A percentile compares a stretch with the other conserved stretches of the same genome.
These are phyloP conservation scores for Equus quagga DNA, from an alignment of 2,113 vertebrate genomes.

Conservation along the genomic window DNA sequence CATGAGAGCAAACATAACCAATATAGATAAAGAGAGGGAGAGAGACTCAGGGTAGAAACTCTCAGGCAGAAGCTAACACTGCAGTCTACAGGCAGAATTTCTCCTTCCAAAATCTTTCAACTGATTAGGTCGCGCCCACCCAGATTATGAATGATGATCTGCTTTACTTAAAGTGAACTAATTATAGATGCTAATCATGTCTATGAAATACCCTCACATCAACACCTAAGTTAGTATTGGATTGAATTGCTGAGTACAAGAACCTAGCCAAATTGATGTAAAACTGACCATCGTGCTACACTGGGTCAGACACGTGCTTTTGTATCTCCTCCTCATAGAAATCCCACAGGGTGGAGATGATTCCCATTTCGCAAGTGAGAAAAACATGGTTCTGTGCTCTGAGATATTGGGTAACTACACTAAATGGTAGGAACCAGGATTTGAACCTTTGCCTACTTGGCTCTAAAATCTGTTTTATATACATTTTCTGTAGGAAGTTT, in stretches of 20 bases:
- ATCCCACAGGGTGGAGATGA: background rate
- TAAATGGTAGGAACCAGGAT: background rate
- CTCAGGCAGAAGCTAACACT: background rate
- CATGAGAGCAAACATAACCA: background rate
- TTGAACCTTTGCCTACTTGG: background rate
- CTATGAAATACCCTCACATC: background rate
- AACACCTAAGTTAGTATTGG: background rate
- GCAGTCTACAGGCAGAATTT: background rate
- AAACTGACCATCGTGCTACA: background rate
- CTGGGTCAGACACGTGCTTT: background rate
- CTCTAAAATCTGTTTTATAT: background rate
- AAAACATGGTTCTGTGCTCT: background rate
- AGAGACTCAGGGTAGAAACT: background rate
- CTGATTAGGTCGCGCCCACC: background rate
- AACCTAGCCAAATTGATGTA: background rate
- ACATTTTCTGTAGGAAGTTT: background rate
- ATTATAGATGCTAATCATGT: background rate
- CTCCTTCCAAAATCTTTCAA: background rate
- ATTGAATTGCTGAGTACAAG: background rate
- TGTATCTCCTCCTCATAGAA: background rate
- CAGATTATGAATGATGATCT: background rate
- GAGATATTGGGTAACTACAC: background rate
- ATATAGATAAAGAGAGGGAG: background rate
- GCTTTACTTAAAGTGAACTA: background rate
- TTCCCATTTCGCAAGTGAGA: background rate